phyloP scores from a whole-genome alignment of 2,113 vertebrate genomes.

The Mixornis gularis region DNA sequence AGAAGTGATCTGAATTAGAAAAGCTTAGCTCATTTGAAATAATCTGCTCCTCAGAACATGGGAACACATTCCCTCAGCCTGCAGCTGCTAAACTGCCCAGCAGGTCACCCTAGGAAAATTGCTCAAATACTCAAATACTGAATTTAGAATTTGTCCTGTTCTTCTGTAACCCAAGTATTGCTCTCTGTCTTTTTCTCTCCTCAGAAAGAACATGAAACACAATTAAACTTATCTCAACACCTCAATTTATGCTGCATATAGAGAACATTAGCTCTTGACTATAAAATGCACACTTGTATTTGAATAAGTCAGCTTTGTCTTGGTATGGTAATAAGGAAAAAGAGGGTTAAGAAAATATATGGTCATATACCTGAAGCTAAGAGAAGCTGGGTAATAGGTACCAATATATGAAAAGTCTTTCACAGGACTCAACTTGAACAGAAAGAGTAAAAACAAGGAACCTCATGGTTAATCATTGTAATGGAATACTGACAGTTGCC shows the following conservation, averaged over 20 bases:
- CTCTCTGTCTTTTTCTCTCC: not conserved
- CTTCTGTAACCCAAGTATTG: not conserved
- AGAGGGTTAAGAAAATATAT: not conserved
- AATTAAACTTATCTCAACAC: not conserved
- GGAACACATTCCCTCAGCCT: not conserved
- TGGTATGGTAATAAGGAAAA: not conserved
- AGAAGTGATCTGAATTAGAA: not conserved
- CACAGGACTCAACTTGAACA: not conserved
- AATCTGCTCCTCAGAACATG: not conserved
- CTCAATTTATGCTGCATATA: not conserved
- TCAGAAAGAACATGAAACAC: not conserved
- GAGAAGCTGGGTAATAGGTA: not conserved
- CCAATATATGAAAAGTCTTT: not conserved
- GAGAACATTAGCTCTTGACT: not conserved
- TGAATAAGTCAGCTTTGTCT: not conserved
- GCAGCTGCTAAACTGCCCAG: not conserved
- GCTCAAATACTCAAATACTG: no score
- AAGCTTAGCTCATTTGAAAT: not conserved
- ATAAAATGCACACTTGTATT: not conserved
- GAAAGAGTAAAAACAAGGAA: not conserved
- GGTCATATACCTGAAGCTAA: not conserved
- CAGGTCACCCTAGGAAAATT: not conserved
- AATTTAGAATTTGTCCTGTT: not conserved
- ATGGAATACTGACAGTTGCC: not conserved
- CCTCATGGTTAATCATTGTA: not conserved